Evolutionary conservation across 2,888 invertebrate genomes (phyloP).

Genomic region (Linnaemya tessellans): DNA sequence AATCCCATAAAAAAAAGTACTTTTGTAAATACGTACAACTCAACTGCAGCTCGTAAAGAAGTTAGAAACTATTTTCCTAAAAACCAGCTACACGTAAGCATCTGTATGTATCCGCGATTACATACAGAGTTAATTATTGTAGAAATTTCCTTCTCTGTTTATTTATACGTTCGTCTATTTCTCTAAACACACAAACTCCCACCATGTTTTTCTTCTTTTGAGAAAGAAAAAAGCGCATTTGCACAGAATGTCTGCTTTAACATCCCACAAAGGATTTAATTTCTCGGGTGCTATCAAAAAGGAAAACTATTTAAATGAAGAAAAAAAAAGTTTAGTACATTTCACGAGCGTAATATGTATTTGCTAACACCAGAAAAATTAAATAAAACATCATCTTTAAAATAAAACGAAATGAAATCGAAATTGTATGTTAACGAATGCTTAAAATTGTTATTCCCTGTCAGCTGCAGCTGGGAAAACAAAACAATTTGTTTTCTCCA

Average conservation of each 20-base stretch:
- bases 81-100: not conserved
- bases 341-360: conserved; percentile 43
- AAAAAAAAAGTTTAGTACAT: conserved; percentile 53
- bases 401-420: conserved; percentile 1
- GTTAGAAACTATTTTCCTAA: not conserved
- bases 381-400: not conserved
- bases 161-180: conserved; percentile 20
- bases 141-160: conserved; percentile 1
- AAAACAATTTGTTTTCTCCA: conserved; percentile 2
- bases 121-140: conserved; percentile 8
- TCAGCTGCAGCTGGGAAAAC: not conserved
- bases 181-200: conserved; percentile 5
- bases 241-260: not conserved
- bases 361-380: conserved; percentile 33
- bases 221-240: conserved; percentile 50
- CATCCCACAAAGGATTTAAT: conserved; percentile 4
- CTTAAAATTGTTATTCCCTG: conserved; percentile 14
- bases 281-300: not conserved
- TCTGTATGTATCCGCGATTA: not conserved
- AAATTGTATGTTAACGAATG: conserved; percentile 18
- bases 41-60: conserved; percentile 4
- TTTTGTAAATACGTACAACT: conserved; percentile 34
- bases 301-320: conserved; percentile 7
- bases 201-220: not conserved
- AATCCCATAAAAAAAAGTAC: not conserved